phyloP scores from a whole-genome alignment of 2,113 vertebrate genomes.

The Lagopus muta region DNA sequence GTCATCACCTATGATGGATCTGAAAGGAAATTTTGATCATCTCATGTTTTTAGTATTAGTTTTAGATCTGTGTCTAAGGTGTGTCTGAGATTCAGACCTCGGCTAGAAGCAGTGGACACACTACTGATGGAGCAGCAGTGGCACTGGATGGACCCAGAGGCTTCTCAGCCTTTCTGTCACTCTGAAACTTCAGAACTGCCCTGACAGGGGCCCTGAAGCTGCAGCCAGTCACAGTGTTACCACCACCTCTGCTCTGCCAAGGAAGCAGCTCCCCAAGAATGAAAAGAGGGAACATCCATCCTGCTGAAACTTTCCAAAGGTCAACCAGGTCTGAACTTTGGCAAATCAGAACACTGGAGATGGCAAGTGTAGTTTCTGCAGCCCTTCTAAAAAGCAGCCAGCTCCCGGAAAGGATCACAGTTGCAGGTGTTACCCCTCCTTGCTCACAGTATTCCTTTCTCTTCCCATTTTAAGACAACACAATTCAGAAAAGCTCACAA shows the following conservation, averaged over 20 bases:
- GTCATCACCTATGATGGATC: background rate
- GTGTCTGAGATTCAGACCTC: background rate
- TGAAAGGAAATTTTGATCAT: background rate
- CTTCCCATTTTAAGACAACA: background rate
- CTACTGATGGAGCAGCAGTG: background rate
- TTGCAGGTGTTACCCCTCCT: background rate
- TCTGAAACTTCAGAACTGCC: background rate
- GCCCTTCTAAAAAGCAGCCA: background rate
- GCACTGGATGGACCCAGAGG: background rate
- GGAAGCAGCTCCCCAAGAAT: background rate
- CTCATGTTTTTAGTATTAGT: background rate
- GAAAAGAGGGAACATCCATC: background rate
- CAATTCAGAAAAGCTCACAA: background rate
- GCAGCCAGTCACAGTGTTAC: background rate
- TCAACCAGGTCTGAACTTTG: background rate
- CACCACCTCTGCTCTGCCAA: background rate
- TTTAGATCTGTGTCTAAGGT: background rate
- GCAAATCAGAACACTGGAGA: background rate
- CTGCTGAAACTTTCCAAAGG: rapidly evolving
- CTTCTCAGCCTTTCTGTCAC: background rate
- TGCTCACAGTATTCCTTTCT: background rate
- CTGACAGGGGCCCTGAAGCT: background rate
- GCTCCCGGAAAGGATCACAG: background rate
- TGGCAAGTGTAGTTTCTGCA: background rate
- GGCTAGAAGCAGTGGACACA: too few relatives aligned